A percentile compares a stretch with the other conserved stretches of the same genome.
phyloP scores from a whole-genome alignment of 2,797 vertebrate species.

The Vultur gryphus region DNA sequence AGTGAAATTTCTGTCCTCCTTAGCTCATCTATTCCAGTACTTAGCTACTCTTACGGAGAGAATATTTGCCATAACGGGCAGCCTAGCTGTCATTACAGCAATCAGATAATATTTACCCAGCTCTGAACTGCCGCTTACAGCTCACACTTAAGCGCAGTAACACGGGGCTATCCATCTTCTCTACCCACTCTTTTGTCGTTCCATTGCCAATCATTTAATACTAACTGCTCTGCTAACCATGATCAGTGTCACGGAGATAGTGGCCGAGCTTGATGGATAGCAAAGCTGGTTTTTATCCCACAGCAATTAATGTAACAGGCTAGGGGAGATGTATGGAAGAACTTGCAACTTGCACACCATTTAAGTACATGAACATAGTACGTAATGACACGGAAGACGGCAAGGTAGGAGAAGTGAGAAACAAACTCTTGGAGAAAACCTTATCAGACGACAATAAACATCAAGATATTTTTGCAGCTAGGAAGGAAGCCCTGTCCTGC shows the following conservation, averaged over 20 bases:
- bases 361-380: accelerated
- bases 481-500: neutral
- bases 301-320: accelerated
- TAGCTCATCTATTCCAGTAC: neutral
- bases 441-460: neutral
- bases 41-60: neutral
- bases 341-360: accelerated
- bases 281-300: neutral
- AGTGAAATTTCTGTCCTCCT: neutral
- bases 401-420: neutral
- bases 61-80: accelerated
- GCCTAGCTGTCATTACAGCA: neutral
- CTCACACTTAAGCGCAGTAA: neutral
- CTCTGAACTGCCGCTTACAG: neutral
- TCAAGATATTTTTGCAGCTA: neutral
- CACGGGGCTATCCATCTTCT: neutral
- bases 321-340: accelerated
- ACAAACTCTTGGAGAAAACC: neutral
- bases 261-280: neutral
- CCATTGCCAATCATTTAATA: neutral
- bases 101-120: neutral
- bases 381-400: accelerated
- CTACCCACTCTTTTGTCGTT: neutral
- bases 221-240: neutral
- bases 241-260: neutral